phyloP scores from a whole-genome alignment of 2,888 invertebrate species.

The Enchytraeus crypticus region DNA sequence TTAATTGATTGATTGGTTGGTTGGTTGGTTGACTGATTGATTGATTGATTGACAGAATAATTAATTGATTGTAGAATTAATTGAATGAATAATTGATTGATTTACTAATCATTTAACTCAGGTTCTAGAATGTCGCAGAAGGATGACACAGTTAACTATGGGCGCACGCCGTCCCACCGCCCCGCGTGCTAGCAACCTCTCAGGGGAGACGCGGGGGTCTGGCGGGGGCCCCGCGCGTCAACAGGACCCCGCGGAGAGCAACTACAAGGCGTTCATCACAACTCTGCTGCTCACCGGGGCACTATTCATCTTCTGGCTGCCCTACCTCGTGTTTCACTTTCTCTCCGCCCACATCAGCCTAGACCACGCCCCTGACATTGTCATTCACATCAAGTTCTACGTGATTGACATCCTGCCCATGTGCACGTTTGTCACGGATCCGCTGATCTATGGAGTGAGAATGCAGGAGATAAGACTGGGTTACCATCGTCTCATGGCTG shows the following conservation, averaged over 20 bases:
- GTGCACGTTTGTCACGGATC: slow-evolving; percentile 27
- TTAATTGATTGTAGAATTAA: no score
- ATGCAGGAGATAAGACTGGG: slow-evolving; percentile 26
- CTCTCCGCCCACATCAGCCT: slow-evolving; percentile 23
- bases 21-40: no score
- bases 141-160: slow-evolving; percentile 15
- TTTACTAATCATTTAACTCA: no score
- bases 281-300: slow-evolving; percentile 27
- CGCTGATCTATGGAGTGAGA: slow-evolving; percentile 30
- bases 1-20: no score
- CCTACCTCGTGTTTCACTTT: slow-evolving; percentile 27
- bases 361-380: slow-evolving; percentile 14
- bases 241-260: slow-evolving; percentile 22
- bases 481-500: slow-evolving; percentile 25
- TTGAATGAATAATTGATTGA: no score
- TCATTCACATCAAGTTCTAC: slow-evolving; percentile 27
- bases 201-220: background rate
- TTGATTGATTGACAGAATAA: no score
- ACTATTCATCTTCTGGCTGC: slow-evolving; percentile 30
- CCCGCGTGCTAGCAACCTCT: background rate
- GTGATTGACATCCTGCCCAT: slow-evolving; percentile 29
- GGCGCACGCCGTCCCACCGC: background rate
- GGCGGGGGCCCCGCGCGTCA: background rate
- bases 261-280: slow-evolving; percentile 31
- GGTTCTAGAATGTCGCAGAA: slow-evolving; percentile 18